Conservation (phyloP, 2,797 vertebrate genomes). For the Vespertilio murinus region DNA sequence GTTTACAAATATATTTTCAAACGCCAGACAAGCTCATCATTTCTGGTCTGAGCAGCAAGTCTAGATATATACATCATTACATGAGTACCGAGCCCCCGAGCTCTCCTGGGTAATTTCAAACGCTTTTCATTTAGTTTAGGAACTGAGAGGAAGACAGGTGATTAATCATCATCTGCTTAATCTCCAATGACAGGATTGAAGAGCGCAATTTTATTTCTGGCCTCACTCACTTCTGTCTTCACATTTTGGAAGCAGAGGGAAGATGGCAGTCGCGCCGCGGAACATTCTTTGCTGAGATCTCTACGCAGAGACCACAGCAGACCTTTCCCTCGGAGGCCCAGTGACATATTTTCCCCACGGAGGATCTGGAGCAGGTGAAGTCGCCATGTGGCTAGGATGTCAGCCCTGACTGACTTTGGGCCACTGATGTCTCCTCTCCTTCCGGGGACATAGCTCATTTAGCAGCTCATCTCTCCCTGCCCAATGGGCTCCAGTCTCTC, state of each 20-base stretch:
- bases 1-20: slow-evolving; percentile 14
- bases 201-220: slow-evolving; percentile 57
- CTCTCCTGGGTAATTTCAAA: neutral
- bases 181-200: slow-evolving; percentile 47
- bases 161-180: slow-evolving; percentile 59
- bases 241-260: slow-evolving; percentile 54
- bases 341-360: neutral
- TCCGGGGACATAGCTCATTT: neutral
- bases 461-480: neutral
- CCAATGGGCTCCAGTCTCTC: neutral
- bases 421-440: neutral
- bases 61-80: neutral
- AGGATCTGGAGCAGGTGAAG: neutral
- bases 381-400: neutral
- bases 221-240: slow-evolving; percentile 55
- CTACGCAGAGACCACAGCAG: slow-evolving; percentile 19
- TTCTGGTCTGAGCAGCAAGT: neutral
- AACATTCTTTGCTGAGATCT: slow-evolving; percentile 49
- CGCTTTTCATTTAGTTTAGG: slow-evolving; percentile 48
- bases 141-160: neutral
- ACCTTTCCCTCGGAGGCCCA: slow-evolving; percentile 30
- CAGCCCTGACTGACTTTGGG: neutral
- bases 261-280: neutral
- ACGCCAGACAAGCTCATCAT: neutral
- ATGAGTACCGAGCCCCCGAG: neutral